Base-by-base conservation (phyloP, 2,797 vertebrate species). In the Hipposideros larvatus region DNA sequence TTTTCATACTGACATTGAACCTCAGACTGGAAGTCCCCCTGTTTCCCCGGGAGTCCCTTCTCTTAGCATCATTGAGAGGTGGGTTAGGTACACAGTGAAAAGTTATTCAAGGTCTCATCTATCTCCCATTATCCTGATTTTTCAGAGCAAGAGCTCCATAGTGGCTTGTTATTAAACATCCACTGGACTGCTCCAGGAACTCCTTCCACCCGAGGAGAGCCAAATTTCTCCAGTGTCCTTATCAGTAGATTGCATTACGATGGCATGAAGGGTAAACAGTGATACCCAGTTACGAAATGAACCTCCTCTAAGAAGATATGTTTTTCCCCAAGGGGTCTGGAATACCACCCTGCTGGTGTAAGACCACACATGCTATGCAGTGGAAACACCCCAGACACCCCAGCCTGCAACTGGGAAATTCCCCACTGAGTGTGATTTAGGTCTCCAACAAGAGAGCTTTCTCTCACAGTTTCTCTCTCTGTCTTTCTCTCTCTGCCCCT, bases 341-440 rank as follows among this genome's bases (percentile, higher is more conserved):
- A 92, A 78, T 43, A 11, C 7, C 57, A 93, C 86, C 94, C 48
- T 51, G 79, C 31, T 15, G 34, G 26, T 53, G 15, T 79, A 28
- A 89, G 96, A 93, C 96, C 95, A 96, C 94, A 91, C 77, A 59
- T 1, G 63, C 83, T 80, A 15, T 18, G 55, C 59, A 34, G 28
- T 31, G 43, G 46, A 73, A 77, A 74, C 22, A 37, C 80, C 51
- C 66, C 31, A 71, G 73, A 75, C 70, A 63, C 73, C 57, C 74
- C 70, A 43, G 68, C 63, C 85, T 94, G 88, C 41, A 18, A 46
- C 53, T 0, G 5, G 73, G 83, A 92, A 92, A 90, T 28, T 70
- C 95, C 84, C 87, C 43, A 14, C 63, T 0, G 21, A 86, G 63
- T 14, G 1, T 21, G 59, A 19, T 53, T 41, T 31, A 59, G 68